Base-by-base conservation (phyloP, 2,797 vertebrate species). In the Calcarius lapponicus region DNA sequence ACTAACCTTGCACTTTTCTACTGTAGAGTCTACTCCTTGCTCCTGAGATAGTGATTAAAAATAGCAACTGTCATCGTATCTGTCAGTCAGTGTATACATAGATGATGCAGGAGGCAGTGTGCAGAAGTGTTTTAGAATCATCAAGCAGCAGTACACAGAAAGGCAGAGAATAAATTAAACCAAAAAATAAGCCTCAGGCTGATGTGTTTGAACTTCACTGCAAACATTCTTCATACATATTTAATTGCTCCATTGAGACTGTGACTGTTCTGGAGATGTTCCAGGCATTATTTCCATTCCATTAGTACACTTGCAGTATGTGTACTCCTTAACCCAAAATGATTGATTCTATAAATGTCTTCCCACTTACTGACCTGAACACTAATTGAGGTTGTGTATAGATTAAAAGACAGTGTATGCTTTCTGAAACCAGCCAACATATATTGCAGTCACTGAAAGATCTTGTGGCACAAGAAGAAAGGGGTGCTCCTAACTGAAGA, bases 211-310 rank as follows among this genome's bases (percentile, higher is more conserved):
- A 98, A 98, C 97, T 97, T 97, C 97, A 97, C 95, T 88, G 97
- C 96, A 97, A 98, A 98, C 94, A 96, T 95, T 97, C 94, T 97
- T 97, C 98, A 98, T 98, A 97, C 97, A 98, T 98, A 97, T 98
- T 98, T 98, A 98, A 98, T 98, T 96, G 96, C 91, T 98, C 97
- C 97, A 93, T 61, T 88, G 98, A 98, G 98, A 97, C 90, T 67
- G 71, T 92, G 94, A 94, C 89, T 96, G 47, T 96, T 97, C 93
- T 98, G 97, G 98, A 98, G 93, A 97, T 61, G 83, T 96, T 97
- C 97, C 97, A 97, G 94, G 90, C 95, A 97, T 98, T 98, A 98
- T 97, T 98, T 98, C 97, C 96, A 97, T 97, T 97, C 97, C 97
- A 98, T 98, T 98, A 98, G 96, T 94, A 97, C 86, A 38, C 95